Evolutionary conservation across 2,888 invertebrate species (phyloP), one percentile per base, ranked within the genome.

Genomic region (Megastigmus dorsalis): DNA sequence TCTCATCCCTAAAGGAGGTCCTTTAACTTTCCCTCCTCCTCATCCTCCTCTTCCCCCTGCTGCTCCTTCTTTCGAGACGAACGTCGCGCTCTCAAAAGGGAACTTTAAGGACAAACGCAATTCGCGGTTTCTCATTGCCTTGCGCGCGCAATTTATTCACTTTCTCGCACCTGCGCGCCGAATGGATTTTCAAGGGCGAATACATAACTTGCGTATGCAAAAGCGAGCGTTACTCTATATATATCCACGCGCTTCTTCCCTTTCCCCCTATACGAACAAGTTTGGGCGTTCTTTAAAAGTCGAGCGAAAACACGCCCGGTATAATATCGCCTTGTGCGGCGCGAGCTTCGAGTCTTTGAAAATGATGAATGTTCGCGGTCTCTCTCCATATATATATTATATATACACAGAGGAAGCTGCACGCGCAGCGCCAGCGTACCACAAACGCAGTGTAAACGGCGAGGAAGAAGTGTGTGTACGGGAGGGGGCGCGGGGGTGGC

Each of bases 1-100:
- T 83, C 82, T 83, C 67, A 63, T 67, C 74, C 60, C 69, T 72
- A 74, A 67, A 75, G 76, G 77, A 80, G 76, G 75, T 71, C 76
- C 72, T 73, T 77, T 75, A 60, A 65, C 15, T 10, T 65, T 33
- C 48, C 36, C 45, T 66, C 48, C 38, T 48, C 36, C 26, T n/a
- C 4, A 2, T 26, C 43, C n/a, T 6, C 18, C 10, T 4, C 15
- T 1, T 36, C 6, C 28, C 26, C n/a, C 15, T 1, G 26, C 6
- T 20, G 15, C n/a, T 36, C 15, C 50, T 41, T 30, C 41, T 30
- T 50, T n/a, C 13, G 15, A n/a, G n/a, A 1, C 13, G 6, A n/a
- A 10, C 20, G 54, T 2, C 18, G 7, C n/a, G 4, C 13, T 10
- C 6, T 5, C n/a, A 23, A 10, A 50, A 45, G 45, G 15, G 26